A percentile compares a stretch with the other conserved stretches of the same genome.
These are phyloP conservation scores for Eulemur coronatus DNA, from an alignment of 2,797 vertebrate species.

Conservation along the genomic window DNA sequence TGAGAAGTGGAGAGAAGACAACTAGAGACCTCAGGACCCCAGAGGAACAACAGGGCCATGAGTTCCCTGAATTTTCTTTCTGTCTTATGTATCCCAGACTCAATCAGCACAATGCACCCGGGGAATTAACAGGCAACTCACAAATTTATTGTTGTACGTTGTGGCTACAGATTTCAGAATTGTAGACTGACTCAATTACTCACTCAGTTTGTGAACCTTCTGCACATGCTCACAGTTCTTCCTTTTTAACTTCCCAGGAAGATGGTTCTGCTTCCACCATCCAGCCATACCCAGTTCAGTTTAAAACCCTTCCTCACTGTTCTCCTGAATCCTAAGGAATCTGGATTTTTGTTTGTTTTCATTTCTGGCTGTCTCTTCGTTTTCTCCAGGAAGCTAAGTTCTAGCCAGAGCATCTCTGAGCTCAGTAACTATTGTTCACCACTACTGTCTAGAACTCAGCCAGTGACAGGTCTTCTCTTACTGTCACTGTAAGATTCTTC, in stretches of 20 bases:
- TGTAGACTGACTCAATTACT: too few relatives aligned
- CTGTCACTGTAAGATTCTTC: not conserved
- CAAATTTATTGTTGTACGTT: not conserved
- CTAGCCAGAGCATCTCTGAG: not conserved
- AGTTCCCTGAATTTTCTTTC: not conserved
- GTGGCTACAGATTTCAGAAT: not conserved
- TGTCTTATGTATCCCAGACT: not conserved
- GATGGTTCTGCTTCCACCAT: not conserved
- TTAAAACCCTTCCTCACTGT: not conserved
- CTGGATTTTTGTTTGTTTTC: not conserved
- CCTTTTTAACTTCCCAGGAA: not conserved
- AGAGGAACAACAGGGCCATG: rapidly evolving
- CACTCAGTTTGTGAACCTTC: not conserved
- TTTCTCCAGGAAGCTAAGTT: not conserved
- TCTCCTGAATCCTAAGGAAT: not conserved
- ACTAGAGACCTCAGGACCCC: not conserved
- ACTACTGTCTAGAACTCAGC: not conserved
- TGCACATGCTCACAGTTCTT: not conserved
- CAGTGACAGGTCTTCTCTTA: not conserved
- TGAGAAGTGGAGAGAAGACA: not conserved
- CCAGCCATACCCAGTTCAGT: not conserved
- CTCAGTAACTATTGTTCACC: not conserved
- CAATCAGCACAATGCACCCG: not conserved
- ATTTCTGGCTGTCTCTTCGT: not conserved
- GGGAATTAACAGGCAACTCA: not conserved